Conservation (phyloP, 2,113 vertebrate species). For the Spea bombifrons region DNA sequence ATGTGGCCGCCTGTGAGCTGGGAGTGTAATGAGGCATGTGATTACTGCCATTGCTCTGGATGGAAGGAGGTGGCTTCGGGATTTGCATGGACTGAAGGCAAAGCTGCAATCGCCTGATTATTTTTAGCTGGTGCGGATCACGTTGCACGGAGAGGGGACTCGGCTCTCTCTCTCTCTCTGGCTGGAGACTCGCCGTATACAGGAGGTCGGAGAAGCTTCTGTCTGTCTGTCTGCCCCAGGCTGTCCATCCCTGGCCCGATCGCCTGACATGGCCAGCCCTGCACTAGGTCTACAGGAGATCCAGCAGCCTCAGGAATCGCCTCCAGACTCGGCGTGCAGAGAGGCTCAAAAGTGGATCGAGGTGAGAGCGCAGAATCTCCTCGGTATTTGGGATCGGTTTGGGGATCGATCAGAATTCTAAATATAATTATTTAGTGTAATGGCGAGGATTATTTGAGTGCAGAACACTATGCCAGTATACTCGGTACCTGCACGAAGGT, state of each 20-base stretch:
- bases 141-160: constrained; percentile 52
- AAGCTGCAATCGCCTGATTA: constrained; percentile 59
- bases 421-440: no score
- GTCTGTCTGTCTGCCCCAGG: neutral
- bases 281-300: constrained; percentile 68
- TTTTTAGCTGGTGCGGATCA: constrained; percentile 71
- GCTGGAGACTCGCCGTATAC: constrained; percentile 5
- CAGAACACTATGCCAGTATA: no score
- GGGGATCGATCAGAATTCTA: no score
- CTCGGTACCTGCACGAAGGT: no score
- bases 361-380: constrained; percentile 58
- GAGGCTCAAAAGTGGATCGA: constrained; percentile 93
- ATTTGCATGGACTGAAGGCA: constrained; percentile 61
- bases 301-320: constrained; percentile 63
- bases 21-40: constrained; percentile 43
- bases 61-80: constrained; percentile 41
- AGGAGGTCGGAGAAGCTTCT: neutral
- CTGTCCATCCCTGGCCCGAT: constrained; percentile 11
- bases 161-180: constrained; percentile 47
- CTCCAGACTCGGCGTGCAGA: constrained; percentile 74
- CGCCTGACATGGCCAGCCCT: constrained; percentile 77
- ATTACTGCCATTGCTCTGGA: constrained; percentile 24
- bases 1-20: constrained; percentile 13
- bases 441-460: no score
- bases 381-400: no score